A percentile compares a stretch with the other conserved stretches of the same genome.
Evolutionary conservation across 1,140 invertebrate species (phyloP).

Genomic region (Scaptodrosophila lebanonensis): DNA sequence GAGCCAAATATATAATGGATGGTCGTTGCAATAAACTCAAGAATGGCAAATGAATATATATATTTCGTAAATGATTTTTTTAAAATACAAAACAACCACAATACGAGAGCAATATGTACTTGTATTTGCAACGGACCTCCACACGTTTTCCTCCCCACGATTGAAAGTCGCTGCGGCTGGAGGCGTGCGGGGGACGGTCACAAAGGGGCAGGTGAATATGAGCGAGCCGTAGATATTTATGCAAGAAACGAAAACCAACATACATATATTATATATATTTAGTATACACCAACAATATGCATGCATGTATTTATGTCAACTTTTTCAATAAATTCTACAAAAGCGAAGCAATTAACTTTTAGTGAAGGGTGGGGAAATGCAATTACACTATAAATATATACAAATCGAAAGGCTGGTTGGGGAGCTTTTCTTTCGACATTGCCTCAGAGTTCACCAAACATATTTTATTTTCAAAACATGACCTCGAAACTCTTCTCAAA

Average conservation of each 20-base stretch:
- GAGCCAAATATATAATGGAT: slow-evolving; percentile 34
- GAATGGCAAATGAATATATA: slow-evolving; percentile 39
- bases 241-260: slow-evolving; percentile 48
- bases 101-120: slow-evolving; percentile 42
- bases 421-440: no score
- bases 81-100: slow-evolving; percentile 27
- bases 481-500: no score
- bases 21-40: slow-evolving; percentile 63
- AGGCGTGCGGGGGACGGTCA: not conserved
- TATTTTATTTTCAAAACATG: no score
- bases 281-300: slow-evolving; percentile 73
- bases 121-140: no score
- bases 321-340: slow-evolving; percentile 76
- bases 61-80: slow-evolving; percentile 64
- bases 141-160: no score
- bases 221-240: slow-evolving; percentile 59
- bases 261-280: slow-evolving; percentile 71
- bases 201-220: not conserved
- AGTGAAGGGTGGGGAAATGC: no score
- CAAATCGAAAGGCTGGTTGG: not conserved
- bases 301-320: slow-evolving; percentile 77
- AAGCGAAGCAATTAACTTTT: no score
- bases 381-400: not conserved
- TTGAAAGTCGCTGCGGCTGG: slow-evolving; percentile 6
- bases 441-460: no score